phyloP scores from a whole-genome alignment of 2,797 vertebrate species.

The Sebastes nivosus region DNA sequence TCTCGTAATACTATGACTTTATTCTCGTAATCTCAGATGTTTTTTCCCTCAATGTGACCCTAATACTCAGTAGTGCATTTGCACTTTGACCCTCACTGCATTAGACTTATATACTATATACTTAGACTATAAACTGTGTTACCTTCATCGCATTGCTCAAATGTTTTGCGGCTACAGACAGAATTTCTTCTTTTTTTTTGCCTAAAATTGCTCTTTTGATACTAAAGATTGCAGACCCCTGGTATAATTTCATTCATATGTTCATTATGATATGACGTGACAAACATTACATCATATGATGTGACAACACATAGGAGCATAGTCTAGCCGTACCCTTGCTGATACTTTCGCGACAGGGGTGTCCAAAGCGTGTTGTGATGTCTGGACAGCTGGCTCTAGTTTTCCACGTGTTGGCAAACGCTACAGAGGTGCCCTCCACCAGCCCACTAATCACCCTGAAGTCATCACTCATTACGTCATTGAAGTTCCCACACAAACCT shows the following conservation, averaged over 20 bases:
- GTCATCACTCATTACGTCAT: slow-evolving; percentile 85
- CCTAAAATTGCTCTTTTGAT: no score
- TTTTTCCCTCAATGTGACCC: no score
- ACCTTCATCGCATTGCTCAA: no score
- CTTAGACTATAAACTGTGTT: no score
- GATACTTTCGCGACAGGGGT: slow-evolving; percentile 85
- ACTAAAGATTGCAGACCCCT: no score
- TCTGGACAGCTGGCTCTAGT: slow-evolving; percentile 80
- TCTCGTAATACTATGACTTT: no score
- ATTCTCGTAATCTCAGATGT: no score
- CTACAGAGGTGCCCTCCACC: slow-evolving; percentile 84
- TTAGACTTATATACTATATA: no score
- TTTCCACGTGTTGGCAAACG: slow-evolving; percentile 88
- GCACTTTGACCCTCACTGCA: no score
- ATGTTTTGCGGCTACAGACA: no score
- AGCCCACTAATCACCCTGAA: slow-evolving; percentile 83
- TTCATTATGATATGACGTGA: neutral
- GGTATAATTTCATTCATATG: neutral
- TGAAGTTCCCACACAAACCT: slow-evolving; percentile 93
- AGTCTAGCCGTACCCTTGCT: slow-evolving; percentile 81
- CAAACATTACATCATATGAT: neutral
- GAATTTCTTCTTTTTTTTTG: no score
- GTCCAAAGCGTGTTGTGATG: slow-evolving; percentile 70
- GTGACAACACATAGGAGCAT: neutral
- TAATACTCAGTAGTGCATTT: no score